phyloP scores from a whole-genome alignment of 2,797 vertebrate species.

The Gymnothorax reevesii region DNA sequence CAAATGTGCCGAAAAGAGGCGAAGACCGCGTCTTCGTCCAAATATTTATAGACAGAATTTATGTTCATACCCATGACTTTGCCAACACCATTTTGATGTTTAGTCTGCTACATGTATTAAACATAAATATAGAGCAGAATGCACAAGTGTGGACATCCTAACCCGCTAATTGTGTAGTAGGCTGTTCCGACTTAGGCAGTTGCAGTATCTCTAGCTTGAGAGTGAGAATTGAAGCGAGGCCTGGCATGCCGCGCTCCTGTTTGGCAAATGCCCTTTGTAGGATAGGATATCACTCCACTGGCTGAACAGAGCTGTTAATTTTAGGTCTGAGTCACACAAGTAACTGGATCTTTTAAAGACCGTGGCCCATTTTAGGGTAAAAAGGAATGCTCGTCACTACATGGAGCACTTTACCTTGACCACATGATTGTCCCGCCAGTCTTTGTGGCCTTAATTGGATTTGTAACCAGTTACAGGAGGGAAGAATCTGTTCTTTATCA shows the following conservation, averaged over 20 bases:
- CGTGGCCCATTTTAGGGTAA: constrained; percentile 48
- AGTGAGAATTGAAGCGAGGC: constrained; percentile 65
- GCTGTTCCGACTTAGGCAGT: constrained; percentile 66
- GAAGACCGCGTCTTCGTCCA: too few species aligned
- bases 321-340: constrained; percentile 71
- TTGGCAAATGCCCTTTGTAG: constrained; percentile 65
- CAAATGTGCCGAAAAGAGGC: too few species aligned
- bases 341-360: constrained; percentile 71
- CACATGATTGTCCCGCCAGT: constrained; percentile 17
- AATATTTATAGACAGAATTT: not conserved
- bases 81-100: not conserved
- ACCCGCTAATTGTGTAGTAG: not conserved
- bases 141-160: not conserved
- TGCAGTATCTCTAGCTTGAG: constrained; percentile 56
- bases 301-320: constrained; percentile 75
- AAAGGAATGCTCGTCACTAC: not conserved
- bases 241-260: constrained; percentile 67
- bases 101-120: not conserved
- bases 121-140: not conserved
- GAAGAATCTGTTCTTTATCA: constrained; percentile 17
- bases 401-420: constrained; percentile 30
- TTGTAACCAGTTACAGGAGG: constrained; percentile 13
- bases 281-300: constrained; percentile 71
- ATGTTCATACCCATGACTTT: not conserved
- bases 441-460: constrained; percentile 24